Base-by-base conservation (phyloP, 2,113 vertebrate species). In the Amblyopsis rosae region DNA sequence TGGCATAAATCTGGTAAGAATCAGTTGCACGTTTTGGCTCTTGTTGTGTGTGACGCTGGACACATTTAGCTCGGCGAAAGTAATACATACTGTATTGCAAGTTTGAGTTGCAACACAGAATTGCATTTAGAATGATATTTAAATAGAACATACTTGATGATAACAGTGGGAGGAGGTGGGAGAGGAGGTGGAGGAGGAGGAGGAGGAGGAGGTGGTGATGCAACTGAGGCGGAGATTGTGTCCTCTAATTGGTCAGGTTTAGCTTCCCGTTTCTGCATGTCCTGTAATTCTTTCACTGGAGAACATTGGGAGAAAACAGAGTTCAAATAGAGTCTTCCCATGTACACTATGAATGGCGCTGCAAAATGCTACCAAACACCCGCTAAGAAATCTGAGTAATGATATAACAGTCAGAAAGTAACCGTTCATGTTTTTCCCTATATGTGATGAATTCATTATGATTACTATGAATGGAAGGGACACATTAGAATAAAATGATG, bases 271-370 rank as follows among this genome's bases (percentile, higher is more conserved):
- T 60, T 73, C 60, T 76, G 12, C 11, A 51, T 56, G 9, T 84
- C 82, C 59, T 79, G 72, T 19, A 91, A 63, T 12, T 75, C 48
- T 55, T 79, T 82, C 51, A 90, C 91, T 92, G 8, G n/a, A 69
- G 51, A 7, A 26, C 9, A 15, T 5, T 73, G 58, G 15, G 66
- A 0, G 3, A 45, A 60, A 26, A 8, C 48, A 15, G 12, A 55
- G 8, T n/a, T 3, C 17, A 56, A 56, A 17, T 17, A 41, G 35
- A 41, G 35, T 56, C 6, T n/a, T n/a, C 1, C 26, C 0, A 2
- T 26, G 17, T n/a, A 11, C 49, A 51, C 13, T 2, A 51, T 51
- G 49, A 1, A 51, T 11, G 11, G 9, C 3, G 49, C 13, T 51
- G 9, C 49, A 51, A 11, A 51, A 15, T 12, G 13, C 6, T 51